Conservation (phyloP, 2,797 vertebrate genomes). For the Gouania willdenowi region DNA sequence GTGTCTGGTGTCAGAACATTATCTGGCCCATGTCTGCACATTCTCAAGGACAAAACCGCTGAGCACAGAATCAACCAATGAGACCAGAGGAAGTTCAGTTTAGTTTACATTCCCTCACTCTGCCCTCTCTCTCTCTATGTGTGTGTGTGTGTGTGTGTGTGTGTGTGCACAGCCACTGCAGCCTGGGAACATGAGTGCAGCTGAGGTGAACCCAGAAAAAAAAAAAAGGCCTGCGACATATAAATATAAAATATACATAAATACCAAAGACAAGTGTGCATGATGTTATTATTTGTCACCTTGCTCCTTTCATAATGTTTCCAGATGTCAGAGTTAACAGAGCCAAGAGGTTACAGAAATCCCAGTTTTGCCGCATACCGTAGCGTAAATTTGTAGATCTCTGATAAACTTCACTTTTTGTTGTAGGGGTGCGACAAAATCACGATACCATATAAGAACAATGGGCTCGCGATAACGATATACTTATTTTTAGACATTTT, state of each 20-base stretch:
- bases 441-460: too few relatives aligned
- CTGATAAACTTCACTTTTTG: too few relatives aligned
- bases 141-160: slow-evolving; percentile 17
- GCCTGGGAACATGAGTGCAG: slow-evolving; percentile 56
- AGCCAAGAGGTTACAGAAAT: not conserved
- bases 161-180: slow-evolving; percentile 51
- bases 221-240: slow-evolving; percentile 18
- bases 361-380: slow-evolving; percentile 1
- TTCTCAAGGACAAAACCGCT: slow-evolving; percentile 79
- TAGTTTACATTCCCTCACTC: slow-evolving; percentile 52
- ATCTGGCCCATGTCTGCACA: slow-evolving; percentile 82
- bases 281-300: slow-evolving; percentile 1
- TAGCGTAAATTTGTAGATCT: too few relatives aligned
- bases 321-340: not conserved
- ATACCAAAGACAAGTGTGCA: slow-evolving; percentile 20
- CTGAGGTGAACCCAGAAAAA: slow-evolving; percentile 51
- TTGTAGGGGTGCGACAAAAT: too few relatives aligned
- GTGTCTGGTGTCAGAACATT: slow-evolving; percentile 84
- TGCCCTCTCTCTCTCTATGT: slow-evolving; percentile 19
- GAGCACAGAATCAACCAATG: slow-evolving; percentile 61
- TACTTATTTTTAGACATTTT: too few relatives aligned
- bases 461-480: too few relatives aligned
- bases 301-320: slow-evolving; percentile 3
- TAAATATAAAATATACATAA: slow-evolving; percentile 25
- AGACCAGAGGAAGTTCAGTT: slow-evolving; percentile 52